Evolutionary conservation across 2,113 vertebrate genomes (phyloP).

Genomic region (Cervus canadensis): DNA sequence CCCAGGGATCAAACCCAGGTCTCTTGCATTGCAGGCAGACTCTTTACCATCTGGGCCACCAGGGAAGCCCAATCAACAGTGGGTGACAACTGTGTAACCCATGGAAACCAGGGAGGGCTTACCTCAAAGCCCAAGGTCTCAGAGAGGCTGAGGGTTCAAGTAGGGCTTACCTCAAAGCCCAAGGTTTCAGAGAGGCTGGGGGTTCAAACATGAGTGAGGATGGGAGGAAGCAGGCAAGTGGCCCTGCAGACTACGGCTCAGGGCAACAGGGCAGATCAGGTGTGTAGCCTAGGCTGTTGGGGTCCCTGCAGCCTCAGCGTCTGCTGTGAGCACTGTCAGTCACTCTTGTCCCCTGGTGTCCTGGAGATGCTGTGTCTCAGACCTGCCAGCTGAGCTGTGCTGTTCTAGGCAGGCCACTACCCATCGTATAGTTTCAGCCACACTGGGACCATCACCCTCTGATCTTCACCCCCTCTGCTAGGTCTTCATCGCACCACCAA

Average conservation of each 20-base stretch:
- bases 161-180: too few species aligned
- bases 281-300: not conserved
- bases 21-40: not conserved
- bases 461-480: too few species aligned
- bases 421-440: accelerated
- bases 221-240: not conserved
- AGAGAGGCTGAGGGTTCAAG: not conserved
- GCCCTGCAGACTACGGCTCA: not conserved
- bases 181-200: not conserved
- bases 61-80: not conserved
- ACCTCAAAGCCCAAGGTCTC: too few species aligned
- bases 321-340: not conserved
- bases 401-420: not conserved
- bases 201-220: not conserved
- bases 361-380: not conserved
- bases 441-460: not conserved
- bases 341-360: not conserved
- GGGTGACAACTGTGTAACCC: not conserved
- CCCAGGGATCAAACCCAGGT: not conserved
- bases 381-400: not conserved
- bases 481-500: not conserved
- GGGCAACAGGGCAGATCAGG: not conserved
- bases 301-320: not conserved
- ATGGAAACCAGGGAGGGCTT: not conserved
- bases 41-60: not conserved